Conservation (phyloP, 1,140 invertebrate species). For the Hypothenemus hampei region DNA sequence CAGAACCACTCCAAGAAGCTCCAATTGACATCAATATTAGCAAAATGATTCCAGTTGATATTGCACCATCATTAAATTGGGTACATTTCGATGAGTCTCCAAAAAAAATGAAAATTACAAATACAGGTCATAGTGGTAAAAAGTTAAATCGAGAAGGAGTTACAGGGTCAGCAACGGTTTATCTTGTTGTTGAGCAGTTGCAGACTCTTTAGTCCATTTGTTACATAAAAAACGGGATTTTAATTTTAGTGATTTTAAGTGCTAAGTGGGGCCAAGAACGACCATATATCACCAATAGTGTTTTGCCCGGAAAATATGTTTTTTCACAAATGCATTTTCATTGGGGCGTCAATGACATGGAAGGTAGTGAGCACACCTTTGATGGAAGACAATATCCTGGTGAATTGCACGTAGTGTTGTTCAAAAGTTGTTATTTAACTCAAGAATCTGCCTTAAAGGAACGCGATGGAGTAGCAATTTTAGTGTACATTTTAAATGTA, state of each 20-base stretch:
- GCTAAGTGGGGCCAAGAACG: constrained; percentile 53
- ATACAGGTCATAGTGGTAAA: constrained; percentile 57
- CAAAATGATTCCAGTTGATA: constrained; percentile 44
- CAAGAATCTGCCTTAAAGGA: constrained; percentile 53
- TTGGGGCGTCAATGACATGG: constrained; percentile 65
- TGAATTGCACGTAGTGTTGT: constrained; percentile 56
- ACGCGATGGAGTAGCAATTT: constrained; percentile 52
- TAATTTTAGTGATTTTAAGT: constrained; percentile 50
- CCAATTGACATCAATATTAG: constrained; percentile 55
- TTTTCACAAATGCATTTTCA: constrained; percentile 78
- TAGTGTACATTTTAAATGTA: constrained; percentile 58
- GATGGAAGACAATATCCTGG: constrained; percentile 57
- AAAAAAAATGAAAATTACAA: constrained; percentile 56
- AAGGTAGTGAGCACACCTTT: constrained; percentile 74
- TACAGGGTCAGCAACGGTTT: neutral
- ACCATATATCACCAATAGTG: constrained; percentile 56
- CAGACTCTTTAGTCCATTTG: too few species aligned
- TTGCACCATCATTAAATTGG: constrained; percentile 50
- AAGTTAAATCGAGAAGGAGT: neutral
- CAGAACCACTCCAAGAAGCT: constrained; percentile 40
- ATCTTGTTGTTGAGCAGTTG: too few species aligned
- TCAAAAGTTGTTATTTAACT: constrained; percentile 52
- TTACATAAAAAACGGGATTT: too few species aligned
- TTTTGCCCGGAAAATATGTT: constrained; percentile 57
- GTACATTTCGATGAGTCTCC: constrained; percentile 51